Base-by-base conservation (phyloP, 1,140 invertebrate genomes). In the Hycleus cichorii region DNA sequence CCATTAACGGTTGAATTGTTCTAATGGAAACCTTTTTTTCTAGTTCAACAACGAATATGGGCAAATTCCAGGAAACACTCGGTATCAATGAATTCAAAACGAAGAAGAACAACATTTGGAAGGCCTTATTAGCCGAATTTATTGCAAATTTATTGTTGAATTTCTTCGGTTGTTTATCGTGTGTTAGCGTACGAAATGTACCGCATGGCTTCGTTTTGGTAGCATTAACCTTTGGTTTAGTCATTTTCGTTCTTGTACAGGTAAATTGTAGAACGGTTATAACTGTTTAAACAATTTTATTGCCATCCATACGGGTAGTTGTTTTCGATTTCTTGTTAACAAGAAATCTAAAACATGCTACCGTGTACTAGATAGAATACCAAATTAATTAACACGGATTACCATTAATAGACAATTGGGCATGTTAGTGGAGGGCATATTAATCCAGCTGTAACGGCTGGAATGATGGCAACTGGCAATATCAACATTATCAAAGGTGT, bases 401-500 rank as follows among this genome's bases (percentile, higher is more conserved):
- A 45, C 40, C 47, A 10, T 47, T 62, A 72, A 72, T 73, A 90
- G 86, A 78, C 83, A 18, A 82, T 96, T 54, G 91, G 89, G 3
- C 91, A 95, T 72, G 80, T 95, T 26, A 93, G 89, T 49, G 94
- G 93, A 0, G 91, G 89, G 25, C 93, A 95, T 71, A 81, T 96
- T 45, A 96, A 96, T 79, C 93, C 93, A 0, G 92, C 92, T 0
- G 91, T 95, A 9, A 94, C 92, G 0, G 75, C 80, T 3, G 91
- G 85, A 2, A 80, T 95, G 69, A 72, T 91, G 27, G 83, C 86
- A 5, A 86, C 88, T 12, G 88, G 91, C 11, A 87, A 88, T 68
- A 85, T 93, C 48, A 80, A 85, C 58, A 75, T 93, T 5, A 72
- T 90, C 2, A 81, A 89, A 57, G 88, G 81, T 1, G 26, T 93